A percentile compares a stretch with the other conserved stretches of the same genome.
phyloP scores from a whole-genome alignment of 2,113 vertebrate genomes.

The Scartelaos histophorus region DNA sequence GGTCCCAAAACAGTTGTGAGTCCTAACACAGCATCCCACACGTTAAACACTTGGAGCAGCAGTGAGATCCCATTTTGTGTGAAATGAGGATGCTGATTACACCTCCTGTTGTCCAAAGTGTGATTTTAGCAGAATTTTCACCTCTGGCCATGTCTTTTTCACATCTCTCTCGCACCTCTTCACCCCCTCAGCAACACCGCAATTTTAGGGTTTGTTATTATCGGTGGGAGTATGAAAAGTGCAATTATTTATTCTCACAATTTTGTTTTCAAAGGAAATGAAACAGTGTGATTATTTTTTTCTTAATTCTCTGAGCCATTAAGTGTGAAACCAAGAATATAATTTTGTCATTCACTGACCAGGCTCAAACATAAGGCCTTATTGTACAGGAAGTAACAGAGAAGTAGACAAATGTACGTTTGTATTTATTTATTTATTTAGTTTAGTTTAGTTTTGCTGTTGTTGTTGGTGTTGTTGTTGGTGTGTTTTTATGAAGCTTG shows the following conservation, averaged over 20 bases:
- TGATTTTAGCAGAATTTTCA: neutral
- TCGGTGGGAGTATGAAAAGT: neutral
- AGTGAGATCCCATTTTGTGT: neutral
- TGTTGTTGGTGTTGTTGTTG: no score
- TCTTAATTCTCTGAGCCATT: neutral
- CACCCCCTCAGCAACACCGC: neutral
- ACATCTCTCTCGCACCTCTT: neutral
- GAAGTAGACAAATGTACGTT: no score
- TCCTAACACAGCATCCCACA: slow-evolving; percentile 1
- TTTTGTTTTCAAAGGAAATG: neutral
- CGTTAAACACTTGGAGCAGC: neutral
- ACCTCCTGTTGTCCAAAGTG: slow-evolving; percentile 2
- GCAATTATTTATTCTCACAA: neutral
- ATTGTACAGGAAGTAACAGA: no score
- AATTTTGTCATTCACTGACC: neutral
- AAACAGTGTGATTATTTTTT: neutral
- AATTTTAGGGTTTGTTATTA: neutral
- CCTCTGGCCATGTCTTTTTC: neutral
- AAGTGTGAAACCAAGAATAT: neutral
- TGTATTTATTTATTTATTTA: no score
- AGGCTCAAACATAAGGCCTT: no score
- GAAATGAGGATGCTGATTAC: neutral
- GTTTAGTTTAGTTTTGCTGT: no score
- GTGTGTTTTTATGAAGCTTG: no score
- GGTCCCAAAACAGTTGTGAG: neutral